Evolutionary conservation across 2,888 invertebrate species (phyloP).

Genomic region (Hololepta plana): DNA sequence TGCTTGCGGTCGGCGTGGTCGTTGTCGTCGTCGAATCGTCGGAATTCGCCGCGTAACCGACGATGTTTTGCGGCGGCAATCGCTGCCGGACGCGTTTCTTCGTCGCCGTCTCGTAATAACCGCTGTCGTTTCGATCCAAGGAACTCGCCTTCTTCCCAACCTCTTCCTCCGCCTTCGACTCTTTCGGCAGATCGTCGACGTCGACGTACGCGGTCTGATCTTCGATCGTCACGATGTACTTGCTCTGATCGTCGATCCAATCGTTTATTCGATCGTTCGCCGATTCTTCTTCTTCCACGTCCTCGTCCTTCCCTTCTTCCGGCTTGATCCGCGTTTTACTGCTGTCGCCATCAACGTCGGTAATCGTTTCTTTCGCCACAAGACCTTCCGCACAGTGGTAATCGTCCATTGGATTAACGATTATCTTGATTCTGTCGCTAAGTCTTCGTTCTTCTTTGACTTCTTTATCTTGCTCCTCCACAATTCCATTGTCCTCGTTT

Average conservation of each 20-base stretch:
- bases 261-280: slow-evolving; percentile 18
- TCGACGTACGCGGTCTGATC: slow-evolving; percentile 1
- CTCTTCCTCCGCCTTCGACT: no score
- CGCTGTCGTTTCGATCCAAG: slow-evolving; percentile 20
- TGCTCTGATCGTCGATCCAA: slow-evolving; percentile 25
- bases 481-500: slow-evolving; percentile 5
- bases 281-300: slow-evolving; percentile 11
- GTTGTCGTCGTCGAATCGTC: slow-evolving; percentile 8
- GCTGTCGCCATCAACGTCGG: slow-evolving; percentile 4
- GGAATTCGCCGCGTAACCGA: slow-evolving; percentile 12
- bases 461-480: not conserved
- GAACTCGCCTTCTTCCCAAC: slow-evolving; percentile 2
- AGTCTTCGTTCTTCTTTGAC: no score
- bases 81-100: slow-evolving; percentile 24
- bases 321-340: not conserved
- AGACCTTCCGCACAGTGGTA: no score
- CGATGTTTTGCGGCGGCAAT: slow-evolving; percentile 22
- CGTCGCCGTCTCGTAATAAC: slow-evolving; percentile 22
- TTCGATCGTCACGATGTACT: slow-evolving; percentile 14
- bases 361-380: slow-evolving; percentile 1
- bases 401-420: no score
- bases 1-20: no score
- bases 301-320: slow-evolving; percentile 7
- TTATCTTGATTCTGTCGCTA: no score
- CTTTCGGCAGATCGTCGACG: not conserved